phyloP scores from a whole-genome alignment of 2,797 vertebrate genomes.

The Hemitrygon akajei region DNA sequence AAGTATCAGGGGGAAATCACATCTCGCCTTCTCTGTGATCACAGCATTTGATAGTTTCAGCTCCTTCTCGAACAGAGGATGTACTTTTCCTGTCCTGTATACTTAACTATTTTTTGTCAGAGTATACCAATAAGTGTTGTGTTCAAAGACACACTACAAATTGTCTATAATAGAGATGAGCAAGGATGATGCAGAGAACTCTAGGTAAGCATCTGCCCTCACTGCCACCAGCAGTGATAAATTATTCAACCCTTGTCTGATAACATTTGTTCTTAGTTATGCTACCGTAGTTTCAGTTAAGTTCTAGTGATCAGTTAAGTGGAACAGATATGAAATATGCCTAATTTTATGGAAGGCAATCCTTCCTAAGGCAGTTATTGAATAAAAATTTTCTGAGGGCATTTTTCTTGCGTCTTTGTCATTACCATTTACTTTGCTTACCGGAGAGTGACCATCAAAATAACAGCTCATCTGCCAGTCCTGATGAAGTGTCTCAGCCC shows the following conservation, averaged over 20 bases:
- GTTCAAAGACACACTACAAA: not conserved
- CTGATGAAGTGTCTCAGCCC: no score
- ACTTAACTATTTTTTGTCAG: not conserved
- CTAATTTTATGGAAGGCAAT: not conserved
- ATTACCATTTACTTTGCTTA: not conserved
- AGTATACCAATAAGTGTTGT: not conserved
- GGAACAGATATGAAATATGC: not conserved
- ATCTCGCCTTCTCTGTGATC: not conserved
- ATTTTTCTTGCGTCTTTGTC: no score
- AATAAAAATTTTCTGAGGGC: not conserved
- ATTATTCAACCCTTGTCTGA: not conserved
- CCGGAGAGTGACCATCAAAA: not conserved
- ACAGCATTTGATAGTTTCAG: not conserved
- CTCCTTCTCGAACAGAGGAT: not conserved
- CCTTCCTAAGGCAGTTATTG: not conserved
- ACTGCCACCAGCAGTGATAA: not conserved
- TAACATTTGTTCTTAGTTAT: not conserved
- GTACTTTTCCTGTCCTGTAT: not conserved
- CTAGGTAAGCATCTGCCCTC: not conserved
- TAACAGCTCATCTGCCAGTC: no score
- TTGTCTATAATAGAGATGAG: not conserved
- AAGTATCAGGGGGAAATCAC: not conserved
- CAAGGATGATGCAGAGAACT: not conserved
- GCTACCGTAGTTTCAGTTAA: not conserved
- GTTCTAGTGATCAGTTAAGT: not conserved